Percentiles rank a stretch among this genome's conserved stretches.
These are phyloP conservation scores for Neogobius melanostomus DNA, from an alignment of 2,113 vertebrate genomes.

Conservation along the genomic window DNA sequence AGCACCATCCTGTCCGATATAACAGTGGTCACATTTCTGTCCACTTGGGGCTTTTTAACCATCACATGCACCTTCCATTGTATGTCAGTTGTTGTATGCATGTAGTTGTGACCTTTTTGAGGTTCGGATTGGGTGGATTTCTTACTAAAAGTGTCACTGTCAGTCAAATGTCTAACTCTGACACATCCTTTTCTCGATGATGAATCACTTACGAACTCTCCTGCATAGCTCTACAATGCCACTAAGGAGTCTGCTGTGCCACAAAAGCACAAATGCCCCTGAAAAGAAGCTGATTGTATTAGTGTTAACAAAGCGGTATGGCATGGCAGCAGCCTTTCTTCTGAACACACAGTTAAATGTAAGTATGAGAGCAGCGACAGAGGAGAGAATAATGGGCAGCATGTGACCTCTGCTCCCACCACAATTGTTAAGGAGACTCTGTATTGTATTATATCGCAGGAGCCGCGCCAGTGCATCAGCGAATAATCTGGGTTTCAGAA, in stretches of 20 bases:
- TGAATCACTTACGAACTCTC: conserved; percentile 52
- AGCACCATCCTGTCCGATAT: not conserved
- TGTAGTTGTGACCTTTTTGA: not conserved
- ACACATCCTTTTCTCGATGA: conserved; percentile 54
- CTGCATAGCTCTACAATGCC: conserved; percentile 51
- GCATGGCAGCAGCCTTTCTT: conserved; percentile 69
- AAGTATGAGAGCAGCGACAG: conserved; percentile 60
- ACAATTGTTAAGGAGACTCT: conserved; percentile 71
- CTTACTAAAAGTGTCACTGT: conserved; percentile 46
- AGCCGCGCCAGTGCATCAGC: conserved; percentile 68
- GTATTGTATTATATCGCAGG: conserved; percentile 67
- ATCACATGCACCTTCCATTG: not conserved
- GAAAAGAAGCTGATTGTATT: conserved; percentile 81
- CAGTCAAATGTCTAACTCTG: conserved; percentile 37
- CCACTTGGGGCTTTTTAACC: not conserved
- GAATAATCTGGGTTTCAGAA: conserved; percentile 73
- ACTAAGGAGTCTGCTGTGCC: conserved; percentile 17
- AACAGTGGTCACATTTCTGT: not conserved
- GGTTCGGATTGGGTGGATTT: not conserved
- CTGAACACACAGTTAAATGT: conserved; percentile 53
- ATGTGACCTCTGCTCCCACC: conserved; percentile 63
- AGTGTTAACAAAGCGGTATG: conserved; percentile 78
- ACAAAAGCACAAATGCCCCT: conserved; percentile 60
- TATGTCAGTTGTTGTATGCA: not conserved
- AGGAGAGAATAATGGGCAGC: conserved; percentile 68